phyloP scores from a whole-genome alignment of 2,888 invertebrate genomes.

The Antitype chi region DNA sequence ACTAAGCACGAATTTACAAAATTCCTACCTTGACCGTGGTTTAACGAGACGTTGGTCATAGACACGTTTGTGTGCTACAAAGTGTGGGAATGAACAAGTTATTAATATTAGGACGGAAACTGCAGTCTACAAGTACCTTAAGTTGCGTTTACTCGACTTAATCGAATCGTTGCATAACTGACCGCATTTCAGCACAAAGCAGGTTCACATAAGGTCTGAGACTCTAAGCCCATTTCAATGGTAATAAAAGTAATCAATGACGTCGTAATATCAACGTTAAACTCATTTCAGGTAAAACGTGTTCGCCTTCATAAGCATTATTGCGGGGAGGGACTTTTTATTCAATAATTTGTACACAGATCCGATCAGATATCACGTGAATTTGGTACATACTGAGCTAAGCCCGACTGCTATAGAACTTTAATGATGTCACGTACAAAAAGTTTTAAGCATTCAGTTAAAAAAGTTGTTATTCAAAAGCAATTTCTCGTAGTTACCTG shows the following conservation, averaged over 20 bases:
- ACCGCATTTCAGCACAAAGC: slow-evolving; percentile 63
- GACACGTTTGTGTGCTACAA: not conserved
- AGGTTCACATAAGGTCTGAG: slow-evolving; percentile 42
- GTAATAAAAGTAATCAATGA: slow-evolving; percentile 45
- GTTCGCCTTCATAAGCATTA: slow-evolving; percentile 21
- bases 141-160: slow-evolving; percentile 31
- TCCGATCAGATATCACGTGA: not conserved
- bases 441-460: not conserved
- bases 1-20: not conserved
- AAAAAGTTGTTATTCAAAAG: not conserved
- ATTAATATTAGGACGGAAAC: slow-evolving; percentile 23
- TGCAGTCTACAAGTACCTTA: slow-evolving; percentile 10
- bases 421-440: not conserved
- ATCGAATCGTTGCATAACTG: slow-evolving; percentile 62
- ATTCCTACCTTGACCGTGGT: not conserved
- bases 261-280: slow-evolving; percentile 8
- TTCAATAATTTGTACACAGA: not conserved
- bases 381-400: not conserved
- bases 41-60: not conserved
- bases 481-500: not conserved
- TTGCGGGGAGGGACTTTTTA: not conserved
- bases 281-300: slow-evolving; percentile 4
- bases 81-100: not conserved
- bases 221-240: slow-evolving; percentile 20
- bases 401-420: not conserved